A percentile compares a stretch with the other conserved stretches of the same genome.
phyloP scores from a whole-genome alignment of 2,888 invertebrate genomes.

The Rotaria macrura region DNA sequence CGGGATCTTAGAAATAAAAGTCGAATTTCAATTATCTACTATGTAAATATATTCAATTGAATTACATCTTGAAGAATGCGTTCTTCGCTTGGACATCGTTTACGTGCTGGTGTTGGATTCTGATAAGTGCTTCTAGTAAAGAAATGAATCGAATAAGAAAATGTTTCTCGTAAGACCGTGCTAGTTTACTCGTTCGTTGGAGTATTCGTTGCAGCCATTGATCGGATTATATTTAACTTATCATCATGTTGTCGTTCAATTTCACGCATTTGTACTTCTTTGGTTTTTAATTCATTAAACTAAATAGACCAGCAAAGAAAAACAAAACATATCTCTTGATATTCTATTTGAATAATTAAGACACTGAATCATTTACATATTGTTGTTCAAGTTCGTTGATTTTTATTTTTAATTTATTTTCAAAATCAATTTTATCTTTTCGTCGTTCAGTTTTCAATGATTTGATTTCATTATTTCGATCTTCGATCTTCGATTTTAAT shows the following conservation, averaged over 20 bases:
- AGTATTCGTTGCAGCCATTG: neutral
- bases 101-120: neutral
- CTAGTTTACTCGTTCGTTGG: neutral
- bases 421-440: conserved; percentile 20
- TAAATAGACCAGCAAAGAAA: no score
- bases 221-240: conserved; percentile 14
- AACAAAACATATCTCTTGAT: neutral
- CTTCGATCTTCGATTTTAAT: neutral
- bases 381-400: conserved; percentile 3
- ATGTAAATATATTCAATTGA: neutral
- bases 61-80: conserved; percentile 8
- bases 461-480: conserved; percentile 1
- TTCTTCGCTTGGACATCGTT: conserved; percentile 10
- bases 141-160: neutral
- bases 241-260: conserved; percentile 16
- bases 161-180: no score
- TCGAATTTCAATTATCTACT: neutral
- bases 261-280: neutral
- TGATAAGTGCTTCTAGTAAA: neutral
- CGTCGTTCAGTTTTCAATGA: neutral
- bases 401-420: conserved; percentile 13
- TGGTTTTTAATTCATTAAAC: neutral
- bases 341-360: neutral
- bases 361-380: neutral
- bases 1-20: neutral